Evolutionary conservation across 2,797 vertebrate genomes (phyloP).

Genomic region (Xerus rutilus): DNA sequence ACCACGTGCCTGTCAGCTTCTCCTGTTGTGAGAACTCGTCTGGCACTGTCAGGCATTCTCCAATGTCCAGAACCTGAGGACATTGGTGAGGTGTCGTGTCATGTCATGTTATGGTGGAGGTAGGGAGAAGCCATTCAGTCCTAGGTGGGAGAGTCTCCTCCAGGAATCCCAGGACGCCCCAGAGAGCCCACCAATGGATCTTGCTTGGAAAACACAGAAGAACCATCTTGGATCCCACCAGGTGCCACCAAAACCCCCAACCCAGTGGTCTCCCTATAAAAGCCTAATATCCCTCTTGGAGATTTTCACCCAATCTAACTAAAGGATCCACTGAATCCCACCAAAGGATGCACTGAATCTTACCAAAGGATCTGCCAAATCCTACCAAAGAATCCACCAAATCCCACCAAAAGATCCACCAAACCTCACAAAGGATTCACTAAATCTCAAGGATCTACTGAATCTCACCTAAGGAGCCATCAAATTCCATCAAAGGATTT

Average conservation of each 20-base stretch:
- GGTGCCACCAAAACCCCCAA: background rate
- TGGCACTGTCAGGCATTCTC: constrained; percentile 85
- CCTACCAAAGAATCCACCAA: background rate
- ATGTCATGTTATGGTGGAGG: background rate
- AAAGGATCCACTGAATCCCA: background rate
- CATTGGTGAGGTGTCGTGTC: background rate
- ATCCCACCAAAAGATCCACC: background rate
- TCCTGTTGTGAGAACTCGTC: constrained; percentile 88
- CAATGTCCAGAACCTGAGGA: constrained; percentile 87
- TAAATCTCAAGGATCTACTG: background rate
- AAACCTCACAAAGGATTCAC: no score
- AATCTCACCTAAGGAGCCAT: background rate
- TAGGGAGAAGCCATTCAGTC: background rate
- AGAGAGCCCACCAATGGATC: background rate
- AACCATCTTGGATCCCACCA: background rate
- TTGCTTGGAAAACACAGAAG: background rate
- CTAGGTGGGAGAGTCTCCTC: background rate
- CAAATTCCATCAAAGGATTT: background rate
- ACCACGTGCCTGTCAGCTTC: constrained; percentile 86
- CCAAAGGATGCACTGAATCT: background rate
- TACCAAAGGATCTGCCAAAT: background rate
- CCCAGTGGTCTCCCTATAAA: fast-evolving
- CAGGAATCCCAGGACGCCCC: background rate
- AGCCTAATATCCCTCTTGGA: background rate
- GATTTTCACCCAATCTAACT: background rate